phyloP scores from a whole-genome alignment of 2,888 invertebrate species.

The Emmelina monodactyla region DNA sequence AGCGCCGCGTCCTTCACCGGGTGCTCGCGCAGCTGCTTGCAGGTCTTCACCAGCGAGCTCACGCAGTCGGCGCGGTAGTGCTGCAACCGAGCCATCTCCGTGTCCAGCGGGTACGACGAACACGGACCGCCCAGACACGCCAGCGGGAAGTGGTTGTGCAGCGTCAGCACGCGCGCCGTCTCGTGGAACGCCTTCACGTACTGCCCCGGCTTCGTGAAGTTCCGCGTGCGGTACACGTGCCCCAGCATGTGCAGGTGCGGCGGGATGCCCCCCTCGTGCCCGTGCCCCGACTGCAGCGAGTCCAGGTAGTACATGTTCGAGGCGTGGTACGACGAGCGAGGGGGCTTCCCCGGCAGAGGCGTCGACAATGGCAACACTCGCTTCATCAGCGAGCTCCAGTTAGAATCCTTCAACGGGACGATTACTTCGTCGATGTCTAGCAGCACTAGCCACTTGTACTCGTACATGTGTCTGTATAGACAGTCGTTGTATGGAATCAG shows the following conservation, averaged over 20 bases:
- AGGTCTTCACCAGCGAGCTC: slow-evolving; percentile 82
- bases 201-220: slow-evolving; percentile 92
- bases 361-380: slow-evolving; percentile 72
- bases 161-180: slow-evolving; percentile 84
- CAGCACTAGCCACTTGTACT: slow-evolving; percentile 89
- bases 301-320: slow-evolving; percentile 94
- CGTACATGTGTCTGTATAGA: slow-evolving; percentile 89
- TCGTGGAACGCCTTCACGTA: slow-evolving; percentile 95
- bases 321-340: slow-evolving; percentile 84
- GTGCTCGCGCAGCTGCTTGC: slow-evolving; percentile 82
- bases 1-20: slow-evolving; percentile 85
- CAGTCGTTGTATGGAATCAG: slow-evolving; percentile 97
- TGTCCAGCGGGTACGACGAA: slow-evolving; percentile 84
- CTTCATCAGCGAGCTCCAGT: slow-evolving; percentile 82
- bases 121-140: slow-evolving; percentile 86
- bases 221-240: slow-evolving; percentile 88
- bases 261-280: slow-evolving; percentile 80
- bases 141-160: slow-evolving; percentile 93
- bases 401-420: slow-evolving; percentile 79
- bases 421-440: slow-evolving; percentile 95
- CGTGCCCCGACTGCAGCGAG: slow-evolving; percentile 81
- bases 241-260: slow-evolving; percentile 93
- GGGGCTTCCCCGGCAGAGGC: slow-evolving; percentile 51
- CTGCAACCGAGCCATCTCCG: slow-evolving; percentile 85
- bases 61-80: slow-evolving; percentile 96